Evolutionary conservation across 2,113 vertebrate species (phyloP).

Genomic region (Danio rerio): GRCz12tu NC_133192.1:36828501-36829000

Average conservation of each 20-base stretch:
- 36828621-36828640: neutral
- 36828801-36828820: too few relatives aligned
- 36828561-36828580: conserved; percentile 13
- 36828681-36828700: conserved; percentile 62
- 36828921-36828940: too few relatives aligned
- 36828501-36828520: neutral
- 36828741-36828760: neutral
- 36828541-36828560: neutral
- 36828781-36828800: too few relatives aligned
- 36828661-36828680: conserved; percentile 59
- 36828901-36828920: too few relatives aligned
- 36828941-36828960: too few relatives aligned
- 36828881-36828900: too few relatives aligned
- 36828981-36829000: too few relatives aligned
- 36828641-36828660: conserved; percentile 58
- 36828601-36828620: neutral
- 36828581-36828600: conserved; percentile 15
- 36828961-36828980: too few relatives aligned
- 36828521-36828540: neutral
- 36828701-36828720: conserved; percentile 49
- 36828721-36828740: neutral
- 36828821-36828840: too few relatives aligned
- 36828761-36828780: neutral
- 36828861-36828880: too few relatives aligned
- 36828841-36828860: too few relatives aligned